Evolutionary conservation across 1,140 invertebrate species (phyloP).

Genomic region (Atta texana): DNA sequence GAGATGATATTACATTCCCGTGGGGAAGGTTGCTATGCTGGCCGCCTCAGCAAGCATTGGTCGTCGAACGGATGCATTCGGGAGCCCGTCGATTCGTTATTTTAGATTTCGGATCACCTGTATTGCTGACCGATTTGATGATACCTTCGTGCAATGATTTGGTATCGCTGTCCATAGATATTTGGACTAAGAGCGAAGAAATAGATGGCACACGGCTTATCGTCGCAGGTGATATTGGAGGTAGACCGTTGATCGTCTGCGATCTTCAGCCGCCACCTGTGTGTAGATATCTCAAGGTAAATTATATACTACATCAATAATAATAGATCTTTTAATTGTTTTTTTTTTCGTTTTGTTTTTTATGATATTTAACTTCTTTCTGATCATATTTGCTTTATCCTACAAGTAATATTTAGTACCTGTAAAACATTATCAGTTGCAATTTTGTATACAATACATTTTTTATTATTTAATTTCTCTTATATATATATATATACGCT

Average conservation of each 20-base stretch:
- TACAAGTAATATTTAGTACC: not conserved
- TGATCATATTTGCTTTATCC: not conserved
- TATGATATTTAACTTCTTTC: not conserved
- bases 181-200: constrained; percentile 95
- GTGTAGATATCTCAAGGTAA: constrained; percentile 95
- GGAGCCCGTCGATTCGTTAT: constrained; percentile 95
- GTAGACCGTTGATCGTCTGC: constrained; percentile 93
- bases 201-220: constrained; percentile 94
- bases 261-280: constrained; percentile 96
- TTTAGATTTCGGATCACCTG: constrained; percentile 94
- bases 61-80: constrained; percentile 97
- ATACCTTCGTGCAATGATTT: constrained; percentile 95
- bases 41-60: constrained; percentile 93
- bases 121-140: constrained; percentile 95
- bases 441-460: constrained; percentile 8
- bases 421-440: not conserved
- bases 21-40: constrained; percentile 92
- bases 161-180: constrained; percentile 95
- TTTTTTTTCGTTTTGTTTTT: not conserved
- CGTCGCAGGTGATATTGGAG: constrained; percentile 94
- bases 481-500: not conserved
- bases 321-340: not conserved
- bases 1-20: constrained; percentile 86
- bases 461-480: constrained; percentile 17
- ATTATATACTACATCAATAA: constrained; percentile 18